Percentiles rank a stretch among this genome's conserved stretches.
phyloP scores from a whole-genome alignment of 1,140 invertebrate genomes.

The Drosophila repleta region DNA sequence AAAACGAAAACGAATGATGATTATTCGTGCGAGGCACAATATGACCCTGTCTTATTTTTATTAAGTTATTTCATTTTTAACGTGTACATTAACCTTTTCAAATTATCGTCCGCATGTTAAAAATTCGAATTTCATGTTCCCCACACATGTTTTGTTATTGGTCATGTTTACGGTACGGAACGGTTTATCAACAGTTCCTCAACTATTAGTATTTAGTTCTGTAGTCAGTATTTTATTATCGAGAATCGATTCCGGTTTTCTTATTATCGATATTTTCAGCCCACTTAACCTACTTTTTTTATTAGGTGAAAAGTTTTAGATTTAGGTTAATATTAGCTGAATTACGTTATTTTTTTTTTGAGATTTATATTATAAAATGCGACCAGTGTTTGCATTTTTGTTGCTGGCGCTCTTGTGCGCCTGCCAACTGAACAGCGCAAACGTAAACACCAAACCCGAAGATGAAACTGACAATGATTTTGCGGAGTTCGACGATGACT shows the following conservation, averaged over 20 bases:
- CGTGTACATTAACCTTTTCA: not conserved
- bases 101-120: not conserved
- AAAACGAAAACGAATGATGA: not conserved
- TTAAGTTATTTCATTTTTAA: not conserved
- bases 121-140: not conserved
- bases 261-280: constrained; percentile 47
- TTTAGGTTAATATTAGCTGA: constrained; percentile 65
- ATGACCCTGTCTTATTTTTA: not conserved
- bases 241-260: constrained; percentile 3
- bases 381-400: constrained; percentile 66
- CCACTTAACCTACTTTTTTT: constrained; percentile 70
- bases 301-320: constrained; percentile 67
- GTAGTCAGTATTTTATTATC: constrained; percentile 1
- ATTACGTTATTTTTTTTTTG: constrained; percentile 43
- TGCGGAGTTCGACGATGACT: constrained; percentile 98
- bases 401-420: constrained; percentile 62
- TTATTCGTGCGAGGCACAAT: not conserved
- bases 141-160: too few species aligned
- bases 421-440: constrained; percentile 49
- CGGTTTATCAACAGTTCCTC: constrained; percentile 13
- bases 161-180: too few species aligned
- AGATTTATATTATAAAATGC: constrained; percentile 47
- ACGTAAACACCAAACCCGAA: constrained; percentile 38
- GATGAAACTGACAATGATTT: constrained; percentile 93
- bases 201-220: constrained; percentile 2